These are phyloP conservation scores for Paramisgurnus dabryanus DNA, from an alignment of 2,113 vertebrate genomes.

Conservation along the genomic window DNA sequence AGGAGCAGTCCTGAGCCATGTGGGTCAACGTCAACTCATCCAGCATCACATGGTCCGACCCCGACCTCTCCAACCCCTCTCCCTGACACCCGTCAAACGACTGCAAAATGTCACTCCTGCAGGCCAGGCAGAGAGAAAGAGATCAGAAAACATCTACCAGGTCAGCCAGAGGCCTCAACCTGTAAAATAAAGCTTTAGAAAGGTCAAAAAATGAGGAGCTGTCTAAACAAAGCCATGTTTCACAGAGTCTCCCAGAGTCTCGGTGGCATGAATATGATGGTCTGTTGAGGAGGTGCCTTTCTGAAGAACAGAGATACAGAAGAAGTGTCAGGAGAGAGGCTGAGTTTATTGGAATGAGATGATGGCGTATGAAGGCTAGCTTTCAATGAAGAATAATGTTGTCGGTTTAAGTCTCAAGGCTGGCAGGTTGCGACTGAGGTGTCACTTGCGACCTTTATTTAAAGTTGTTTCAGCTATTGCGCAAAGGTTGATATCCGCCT, in stretches of 20 bases:
- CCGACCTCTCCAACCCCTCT: slow-evolving; percentile 32
- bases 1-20: slow-evolving; percentile 90
- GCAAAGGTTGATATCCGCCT: too few species aligned
- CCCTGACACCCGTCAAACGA: slow-evolving; percentile 13
- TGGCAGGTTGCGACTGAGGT: too few species aligned
- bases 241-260: neutral
- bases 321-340: neutral
- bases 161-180: neutral
- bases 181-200: neutral
- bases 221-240: slow-evolving; percentile 2
- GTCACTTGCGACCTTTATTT: too few species aligned
- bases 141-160: neutral
- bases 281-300: neutral
- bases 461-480: too few species aligned
- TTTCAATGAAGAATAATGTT: too few species aligned
- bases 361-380: neutral
- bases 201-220: neutral
- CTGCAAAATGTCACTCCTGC: slow-evolving; percentile 42
- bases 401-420: too few species aligned
- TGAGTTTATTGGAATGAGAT: neutral
- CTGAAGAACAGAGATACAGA: neutral
- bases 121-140: slow-evolving; percentile 20
- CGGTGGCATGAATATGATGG: neutral
- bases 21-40: slow-evolving; percentile 86
- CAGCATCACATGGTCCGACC: slow-evolving; percentile 72